phyloP scores from a whole-genome alignment of 2,113 vertebrate species.

The Oryzias curvinotus region DNA sequence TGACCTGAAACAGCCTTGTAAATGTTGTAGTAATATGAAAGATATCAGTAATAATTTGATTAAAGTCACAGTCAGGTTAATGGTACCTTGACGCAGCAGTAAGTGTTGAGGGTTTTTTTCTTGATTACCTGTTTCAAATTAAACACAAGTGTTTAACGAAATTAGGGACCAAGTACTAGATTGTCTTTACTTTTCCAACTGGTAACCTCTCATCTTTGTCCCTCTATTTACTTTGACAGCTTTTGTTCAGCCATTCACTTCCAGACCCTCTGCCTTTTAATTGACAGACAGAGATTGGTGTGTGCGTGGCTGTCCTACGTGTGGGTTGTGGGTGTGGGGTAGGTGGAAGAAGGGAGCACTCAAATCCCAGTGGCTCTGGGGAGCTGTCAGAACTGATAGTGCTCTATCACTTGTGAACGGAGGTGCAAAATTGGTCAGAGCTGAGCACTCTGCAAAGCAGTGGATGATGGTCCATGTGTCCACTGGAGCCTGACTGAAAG shows the following conservation, averaged over 20 bases:
- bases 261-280: constrained; percentile 57
- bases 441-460: constrained; percentile 66
- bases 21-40: constrained; percentile 29
- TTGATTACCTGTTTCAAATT: constrained; percentile 76
- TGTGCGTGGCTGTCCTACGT: constrained; percentile 36
- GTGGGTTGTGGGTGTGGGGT: constrained; percentile 39
- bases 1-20: neutral
- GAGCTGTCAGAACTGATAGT: constrained; percentile 82
- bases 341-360: constrained; percentile 62
- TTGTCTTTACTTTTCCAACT: constrained; percentile 64
- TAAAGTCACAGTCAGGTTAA: constrained; percentile 50
- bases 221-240: constrained; percentile 67
- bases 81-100: constrained; percentile 61
- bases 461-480: constrained; percentile 71
- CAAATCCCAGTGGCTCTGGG: constrained; percentile 74
- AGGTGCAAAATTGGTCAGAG: constrained; percentile 77
- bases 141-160: constrained; percentile 70
- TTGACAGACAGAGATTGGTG: constrained; percentile 54
- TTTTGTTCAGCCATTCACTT: constrained; percentile 72
- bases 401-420: constrained; percentile 76
- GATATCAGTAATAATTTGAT: constrained; percentile 49
- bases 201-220: constrained; percentile 52
- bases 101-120: constrained; percentile 61
- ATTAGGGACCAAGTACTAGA: constrained; percentile 61
- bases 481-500: constrained; percentile 68